Percentiles rank a stretch among this genome's conserved stretches.
Evolutionary conservation across 2,797 vertebrate species (phyloP).

Genomic region (Spizella passerina): DNA sequence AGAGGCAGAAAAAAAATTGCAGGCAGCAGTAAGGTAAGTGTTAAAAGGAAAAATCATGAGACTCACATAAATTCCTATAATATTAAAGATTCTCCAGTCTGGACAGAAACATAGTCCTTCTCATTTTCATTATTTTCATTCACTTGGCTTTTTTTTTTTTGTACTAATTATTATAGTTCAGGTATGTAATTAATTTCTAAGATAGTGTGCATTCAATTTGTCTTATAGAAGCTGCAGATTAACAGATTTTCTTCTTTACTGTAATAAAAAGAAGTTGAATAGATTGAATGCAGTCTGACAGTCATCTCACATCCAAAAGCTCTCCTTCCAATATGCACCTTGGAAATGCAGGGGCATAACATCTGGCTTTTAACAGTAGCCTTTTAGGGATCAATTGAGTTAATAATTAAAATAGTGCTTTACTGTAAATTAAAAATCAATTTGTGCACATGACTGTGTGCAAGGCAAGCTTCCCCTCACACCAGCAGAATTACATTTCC

Average conservation of each 20-base stretch:
- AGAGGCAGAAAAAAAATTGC: not conserved
- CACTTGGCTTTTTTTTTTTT: not conserved
- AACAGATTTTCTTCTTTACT: not conserved
- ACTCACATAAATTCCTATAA: not conserved
- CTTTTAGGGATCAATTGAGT: not conserved
- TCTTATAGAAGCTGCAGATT: not conserved
- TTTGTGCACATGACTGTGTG: not conserved
- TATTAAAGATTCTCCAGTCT: not conserved
- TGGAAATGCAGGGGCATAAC: not conserved
- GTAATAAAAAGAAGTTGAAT: not conserved
- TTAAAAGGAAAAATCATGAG: not conserved
- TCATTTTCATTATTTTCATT: not conserved
- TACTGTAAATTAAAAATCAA: constrained; percentile 16
- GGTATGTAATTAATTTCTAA: not conserved
- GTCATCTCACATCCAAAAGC: not conserved
- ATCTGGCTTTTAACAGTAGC: not conserved
- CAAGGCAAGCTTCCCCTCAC: not conserved
- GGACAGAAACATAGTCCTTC: not conserved
- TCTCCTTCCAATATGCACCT: not conserved
- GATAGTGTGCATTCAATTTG: not conserved
- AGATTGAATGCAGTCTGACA: not conserved
- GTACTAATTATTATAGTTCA: not conserved
- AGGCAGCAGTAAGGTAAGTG: not conserved
- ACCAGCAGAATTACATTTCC: not conserved
- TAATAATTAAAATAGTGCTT: not conserved